These are phyloP conservation scores for Melanerpes formicivorus DNA, from an alignment of 2,113 vertebrate species.

Conservation along the genomic window DNA sequence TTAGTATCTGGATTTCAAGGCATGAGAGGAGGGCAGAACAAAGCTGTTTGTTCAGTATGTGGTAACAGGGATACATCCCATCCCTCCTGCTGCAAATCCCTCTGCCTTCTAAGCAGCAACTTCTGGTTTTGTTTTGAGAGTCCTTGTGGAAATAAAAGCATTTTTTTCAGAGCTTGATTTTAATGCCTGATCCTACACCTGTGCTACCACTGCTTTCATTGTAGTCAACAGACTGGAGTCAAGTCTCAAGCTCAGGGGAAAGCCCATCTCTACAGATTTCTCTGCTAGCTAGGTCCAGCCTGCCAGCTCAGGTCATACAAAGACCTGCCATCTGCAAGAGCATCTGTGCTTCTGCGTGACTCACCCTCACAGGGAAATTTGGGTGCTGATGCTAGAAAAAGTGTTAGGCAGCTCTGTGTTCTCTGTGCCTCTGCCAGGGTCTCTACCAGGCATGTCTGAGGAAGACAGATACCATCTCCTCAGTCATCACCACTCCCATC, in stretches of 20 bases:
- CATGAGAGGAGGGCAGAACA: not conserved
- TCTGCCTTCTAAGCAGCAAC: not conserved
- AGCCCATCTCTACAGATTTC: not conserved
- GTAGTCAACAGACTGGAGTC: not conserved
- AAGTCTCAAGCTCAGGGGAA: not conserved
- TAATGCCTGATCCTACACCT: not conserved
- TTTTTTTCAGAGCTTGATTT: not conserved
- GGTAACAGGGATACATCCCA: not conserved
- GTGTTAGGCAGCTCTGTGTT: not conserved
- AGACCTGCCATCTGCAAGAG: not conserved
- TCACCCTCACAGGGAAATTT: not conserved
- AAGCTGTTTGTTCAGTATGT: not conserved
- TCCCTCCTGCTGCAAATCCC: not conserved
- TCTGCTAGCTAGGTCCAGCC: not conserved
- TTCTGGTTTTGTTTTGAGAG: not conserved
- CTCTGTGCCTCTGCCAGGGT: not conserved
- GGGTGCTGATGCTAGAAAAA: not conserved
- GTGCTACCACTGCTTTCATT: not conserved
- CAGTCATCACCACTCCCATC: accelerated
- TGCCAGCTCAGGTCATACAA: not conserved
- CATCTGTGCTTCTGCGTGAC: not conserved
- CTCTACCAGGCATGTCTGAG: not conserved
- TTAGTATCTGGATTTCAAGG: constrained; percentile 32
- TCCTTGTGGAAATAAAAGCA: not conserved
- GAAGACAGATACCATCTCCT: not conserved